phyloP scores from a whole-genome alignment of 2,113 vertebrate species.

The Isichthys henryi region DNA sequence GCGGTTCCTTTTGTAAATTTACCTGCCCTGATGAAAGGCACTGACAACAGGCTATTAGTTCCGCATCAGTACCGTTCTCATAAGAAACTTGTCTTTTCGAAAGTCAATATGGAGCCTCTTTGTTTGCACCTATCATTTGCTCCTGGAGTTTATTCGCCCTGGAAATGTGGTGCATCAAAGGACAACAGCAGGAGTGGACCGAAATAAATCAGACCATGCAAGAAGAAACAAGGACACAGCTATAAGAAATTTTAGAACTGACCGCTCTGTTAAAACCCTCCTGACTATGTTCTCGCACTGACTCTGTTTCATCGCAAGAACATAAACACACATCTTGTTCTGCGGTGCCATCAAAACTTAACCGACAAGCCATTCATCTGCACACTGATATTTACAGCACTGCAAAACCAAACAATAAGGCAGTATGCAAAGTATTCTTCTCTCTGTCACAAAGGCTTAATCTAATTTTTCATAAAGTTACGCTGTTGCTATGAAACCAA shows the following conservation, averaged over 20 bases:
- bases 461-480: neutral
- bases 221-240: neutral
- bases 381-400: neutral
- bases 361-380: neutral
- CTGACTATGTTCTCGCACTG: neutral
- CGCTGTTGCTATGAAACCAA: neutral
- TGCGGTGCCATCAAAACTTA: neutral
- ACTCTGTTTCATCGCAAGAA: neutral
- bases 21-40: neutral
- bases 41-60: conserved; percentile 5
- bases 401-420: neutral
- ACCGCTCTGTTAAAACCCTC: neutral
- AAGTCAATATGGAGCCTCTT: neutral
- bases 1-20: neutral
- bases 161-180: neutral
- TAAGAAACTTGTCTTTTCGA: conserved; percentile 3
- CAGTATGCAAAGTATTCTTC: neutral
- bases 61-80: neutral
- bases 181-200: neutral
- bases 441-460: neutral
- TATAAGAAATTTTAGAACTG: neutral
- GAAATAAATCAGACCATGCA: neutral
- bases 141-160: neutral
- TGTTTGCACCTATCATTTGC: neutral
- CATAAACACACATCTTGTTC: neutral